Percentiles rank a stretch among this genome's conserved stretches.
phyloP scores from a whole-genome alignment of 2,797 vertebrate genomes.

The Sciurus vulgaris region DNA sequence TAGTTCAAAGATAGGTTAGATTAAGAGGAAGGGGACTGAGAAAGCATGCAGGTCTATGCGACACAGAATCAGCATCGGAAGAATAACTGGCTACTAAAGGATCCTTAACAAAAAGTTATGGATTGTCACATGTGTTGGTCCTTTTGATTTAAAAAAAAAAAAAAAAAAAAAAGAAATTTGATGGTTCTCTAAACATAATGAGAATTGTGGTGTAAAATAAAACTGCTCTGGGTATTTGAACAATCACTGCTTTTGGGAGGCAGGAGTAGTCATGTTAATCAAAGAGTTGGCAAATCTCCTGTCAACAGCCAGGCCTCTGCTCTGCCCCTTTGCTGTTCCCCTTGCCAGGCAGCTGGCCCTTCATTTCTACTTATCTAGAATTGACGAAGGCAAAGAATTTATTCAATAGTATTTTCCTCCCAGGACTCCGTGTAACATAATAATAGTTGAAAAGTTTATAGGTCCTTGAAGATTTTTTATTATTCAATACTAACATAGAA shows the following conservation, averaged over 20 bases:
- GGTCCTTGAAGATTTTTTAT: slow-evolving; percentile 42
- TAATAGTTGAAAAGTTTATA: slow-evolving; percentile 34
- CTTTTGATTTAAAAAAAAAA: slow-evolving; percentile 26
- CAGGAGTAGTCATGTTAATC: neutral
- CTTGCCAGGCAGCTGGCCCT: neutral
- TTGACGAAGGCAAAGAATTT: neutral
- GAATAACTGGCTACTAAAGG: neutral
- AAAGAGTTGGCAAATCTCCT: neutral
- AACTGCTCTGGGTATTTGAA: neutral
- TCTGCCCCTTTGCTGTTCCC: neutral
- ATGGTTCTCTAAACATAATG: neutral
- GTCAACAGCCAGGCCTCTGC: neutral
- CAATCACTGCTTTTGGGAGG: neutral
- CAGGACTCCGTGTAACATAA: neutral
- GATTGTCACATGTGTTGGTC: neutral
- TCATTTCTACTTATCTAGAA: slow-evolving; percentile 36
- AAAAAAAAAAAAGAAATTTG: neutral
- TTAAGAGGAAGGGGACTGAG: neutral
- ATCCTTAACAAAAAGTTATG: neutral
- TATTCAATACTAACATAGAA: slow-evolving; percentile 8
- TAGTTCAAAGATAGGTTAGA: neutral
- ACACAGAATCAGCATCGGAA: neutral
- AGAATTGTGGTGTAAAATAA: neutral
- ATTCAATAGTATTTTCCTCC: neutral
- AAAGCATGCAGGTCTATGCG: neutral